These are phyloP conservation scores for Camponotus floridanus DNA, from an alignment of 1,140 invertebrate genomes.

Conservation along the genomic window DNA sequence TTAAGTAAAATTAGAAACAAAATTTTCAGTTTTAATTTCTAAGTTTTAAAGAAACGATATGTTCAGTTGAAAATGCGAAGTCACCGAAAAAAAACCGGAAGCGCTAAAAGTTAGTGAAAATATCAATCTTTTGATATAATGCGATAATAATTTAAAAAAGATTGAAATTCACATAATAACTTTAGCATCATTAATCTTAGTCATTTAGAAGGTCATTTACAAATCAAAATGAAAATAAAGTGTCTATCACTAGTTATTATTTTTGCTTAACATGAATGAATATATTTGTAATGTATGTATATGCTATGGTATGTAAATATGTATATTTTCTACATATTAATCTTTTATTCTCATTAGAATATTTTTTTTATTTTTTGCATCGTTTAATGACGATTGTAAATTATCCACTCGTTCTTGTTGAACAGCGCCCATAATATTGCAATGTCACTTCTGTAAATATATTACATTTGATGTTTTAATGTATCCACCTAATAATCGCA, in stretches of 20 bases:
- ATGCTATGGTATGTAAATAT: slow-evolving; percentile 6
- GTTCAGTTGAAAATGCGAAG: no score
- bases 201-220: background rate
- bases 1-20: background rate
- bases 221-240: background rate
- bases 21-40: background rate
- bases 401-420: background rate
- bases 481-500: background rate
- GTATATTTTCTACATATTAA: background rate
- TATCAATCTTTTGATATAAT: no score
- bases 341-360: background rate
- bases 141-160: background rate
- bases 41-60: no score
- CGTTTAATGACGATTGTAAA: slow-evolving; percentile 1
- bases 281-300: background rate
- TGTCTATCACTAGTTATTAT: background rate
- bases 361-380: background rate
- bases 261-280: background rate
- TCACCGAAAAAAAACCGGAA: no score
- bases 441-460: slow-evolving; percentile 50
- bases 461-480: background rate
- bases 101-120: no score
- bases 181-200: slow-evolving; percentile 1
- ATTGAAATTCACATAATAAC: background rate
- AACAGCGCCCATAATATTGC: slow-evolving; percentile 38